phyloP scores from a whole-genome alignment of 2,797 vertebrate genomes.

The Poecilia wingei region DNA sequence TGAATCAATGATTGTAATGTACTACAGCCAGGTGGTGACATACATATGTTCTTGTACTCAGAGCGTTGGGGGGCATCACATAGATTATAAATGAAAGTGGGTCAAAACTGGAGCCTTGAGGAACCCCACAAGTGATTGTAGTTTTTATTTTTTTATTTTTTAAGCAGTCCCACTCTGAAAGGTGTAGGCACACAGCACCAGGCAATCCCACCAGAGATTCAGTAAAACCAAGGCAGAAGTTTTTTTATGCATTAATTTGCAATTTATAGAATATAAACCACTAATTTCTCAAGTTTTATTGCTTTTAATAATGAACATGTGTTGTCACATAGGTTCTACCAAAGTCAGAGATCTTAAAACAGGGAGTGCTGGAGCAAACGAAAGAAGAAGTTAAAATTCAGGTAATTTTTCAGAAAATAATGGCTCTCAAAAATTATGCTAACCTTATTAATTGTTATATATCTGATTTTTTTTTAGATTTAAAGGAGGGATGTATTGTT shows the following conservation, averaged over 20 bases:
- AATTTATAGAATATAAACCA: not conserved
- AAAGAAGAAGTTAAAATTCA: conserved; percentile 93
- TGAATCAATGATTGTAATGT: not conserved
- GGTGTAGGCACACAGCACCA: not conserved
- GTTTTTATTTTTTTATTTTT: not conserved
- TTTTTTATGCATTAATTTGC: not conserved
- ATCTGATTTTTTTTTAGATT: no score
- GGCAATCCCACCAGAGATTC: not conserved
- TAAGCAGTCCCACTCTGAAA: not conserved
- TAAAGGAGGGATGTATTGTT: not conserved
- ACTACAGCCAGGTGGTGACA: not conserved
- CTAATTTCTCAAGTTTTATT: not conserved
- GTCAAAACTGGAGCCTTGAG: not conserved
- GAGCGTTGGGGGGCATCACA: not conserved
- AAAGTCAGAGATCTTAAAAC: conserved; percentile 86
- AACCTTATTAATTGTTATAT: not conserved
- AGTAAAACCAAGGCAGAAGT: not conserved
- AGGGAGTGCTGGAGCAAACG: conserved; percentile 83
- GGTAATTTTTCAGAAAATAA: conserved; percentile 53
- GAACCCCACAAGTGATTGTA: not conserved
- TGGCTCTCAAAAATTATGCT: not conserved
- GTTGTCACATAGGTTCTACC: conserved; percentile 81
- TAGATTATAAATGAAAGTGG: not conserved
- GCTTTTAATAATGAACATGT: not conserved
- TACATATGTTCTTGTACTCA: not conserved